These are phyloP conservation scores for Cordylochernes scorpioides DNA, from an alignment of 2,888 invertebrate species.

Conservation along the genomic window DNA sequence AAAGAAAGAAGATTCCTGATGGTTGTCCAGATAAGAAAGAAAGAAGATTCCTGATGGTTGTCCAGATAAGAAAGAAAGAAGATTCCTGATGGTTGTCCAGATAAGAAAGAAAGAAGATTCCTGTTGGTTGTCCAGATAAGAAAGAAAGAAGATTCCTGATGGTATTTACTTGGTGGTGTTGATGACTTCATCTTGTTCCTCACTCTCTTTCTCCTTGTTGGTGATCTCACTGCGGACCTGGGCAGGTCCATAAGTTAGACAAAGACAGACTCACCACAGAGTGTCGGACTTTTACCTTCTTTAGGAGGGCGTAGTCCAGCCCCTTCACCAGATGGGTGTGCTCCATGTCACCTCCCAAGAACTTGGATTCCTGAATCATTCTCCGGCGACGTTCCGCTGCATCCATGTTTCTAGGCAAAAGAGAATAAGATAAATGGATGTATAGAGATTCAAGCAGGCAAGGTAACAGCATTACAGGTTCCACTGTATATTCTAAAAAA, in stretches of 20 bases:
- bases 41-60: too few relatives aligned
- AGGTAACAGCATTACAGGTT: too few relatives aligned
- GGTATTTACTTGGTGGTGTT: constrained; percentile 7
- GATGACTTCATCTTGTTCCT: constrained; percentile 39
- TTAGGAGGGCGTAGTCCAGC: constrained; percentile 63
- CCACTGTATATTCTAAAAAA: too few relatives aligned
- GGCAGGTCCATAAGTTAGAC: constrained; percentile 1
- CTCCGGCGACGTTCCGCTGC: constrained; percentile 79
- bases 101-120: too few relatives aligned
- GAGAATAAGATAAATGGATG: too few relatives aligned
- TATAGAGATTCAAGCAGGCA: too few relatives aligned
- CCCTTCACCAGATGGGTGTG: constrained; percentile 99
- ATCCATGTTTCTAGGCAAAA: constrained; percentile 31
- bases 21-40: too few relatives aligned
- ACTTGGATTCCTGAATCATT: constrained; percentile 92
- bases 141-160: too few relatives aligned
- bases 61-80: too few relatives aligned
- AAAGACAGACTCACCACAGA: neutral
- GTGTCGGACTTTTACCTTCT: constrained; percentile 35
- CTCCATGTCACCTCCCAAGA: constrained; percentile 99
- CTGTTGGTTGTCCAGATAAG: too few relatives aligned
- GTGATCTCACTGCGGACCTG: constrained; percentile 53
- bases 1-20: too few relatives aligned
- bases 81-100: too few relatives aligned
- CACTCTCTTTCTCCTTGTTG: constrained; percentile 49